phyloP scores from a whole-genome alignment of 2,797 vertebrate genomes.

The Zenarchopterus dispar region DNA sequence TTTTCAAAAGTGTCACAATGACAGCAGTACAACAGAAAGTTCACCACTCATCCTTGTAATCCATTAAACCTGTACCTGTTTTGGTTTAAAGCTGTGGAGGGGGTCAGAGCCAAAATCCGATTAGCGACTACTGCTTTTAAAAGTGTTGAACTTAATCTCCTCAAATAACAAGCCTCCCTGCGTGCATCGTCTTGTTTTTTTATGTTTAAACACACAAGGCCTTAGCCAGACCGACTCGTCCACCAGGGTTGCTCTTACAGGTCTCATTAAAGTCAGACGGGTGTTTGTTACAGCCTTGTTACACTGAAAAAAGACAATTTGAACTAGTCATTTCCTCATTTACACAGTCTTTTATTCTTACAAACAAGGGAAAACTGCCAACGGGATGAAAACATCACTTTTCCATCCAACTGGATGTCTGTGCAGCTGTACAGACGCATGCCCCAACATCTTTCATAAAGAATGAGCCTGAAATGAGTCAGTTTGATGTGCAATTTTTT shows the following conservation, averaged over 20 bases:
- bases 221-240: too few relatives aligned
- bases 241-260: too few relatives aligned
- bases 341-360: conserved; percentile 8
- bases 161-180: too few relatives aligned
- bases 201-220: too few relatives aligned
- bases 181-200: too few relatives aligned
- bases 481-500: too few relatives aligned
- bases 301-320: background rate
- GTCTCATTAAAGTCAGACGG: too few relatives aligned
- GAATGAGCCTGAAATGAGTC: background rate
- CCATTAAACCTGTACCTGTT: conserved; percentile 23
- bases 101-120: conserved; percentile 30
- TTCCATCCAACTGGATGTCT: conserved; percentile 16
- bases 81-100: conserved; percentile 5
- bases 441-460: conserved; percentile 1
- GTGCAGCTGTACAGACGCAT: conserved; percentile 16
- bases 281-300: background rate
- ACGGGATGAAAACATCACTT: background rate
- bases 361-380: conserved; percentile 8
- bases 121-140: conserved; percentile 9
- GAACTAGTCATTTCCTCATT: conserved; percentile 15
- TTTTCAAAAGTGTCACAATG: background rate
- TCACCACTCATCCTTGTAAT: conserved; percentile 42
- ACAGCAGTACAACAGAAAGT: conserved; percentile 23
- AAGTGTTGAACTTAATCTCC: too few relatives aligned